A percentile compares a stretch with the other conserved stretches of the same genome.
Evolutionary conservation across 2,113 vertebrate genomes (phyloP).

Genomic region (Mungos mungo): DNA sequence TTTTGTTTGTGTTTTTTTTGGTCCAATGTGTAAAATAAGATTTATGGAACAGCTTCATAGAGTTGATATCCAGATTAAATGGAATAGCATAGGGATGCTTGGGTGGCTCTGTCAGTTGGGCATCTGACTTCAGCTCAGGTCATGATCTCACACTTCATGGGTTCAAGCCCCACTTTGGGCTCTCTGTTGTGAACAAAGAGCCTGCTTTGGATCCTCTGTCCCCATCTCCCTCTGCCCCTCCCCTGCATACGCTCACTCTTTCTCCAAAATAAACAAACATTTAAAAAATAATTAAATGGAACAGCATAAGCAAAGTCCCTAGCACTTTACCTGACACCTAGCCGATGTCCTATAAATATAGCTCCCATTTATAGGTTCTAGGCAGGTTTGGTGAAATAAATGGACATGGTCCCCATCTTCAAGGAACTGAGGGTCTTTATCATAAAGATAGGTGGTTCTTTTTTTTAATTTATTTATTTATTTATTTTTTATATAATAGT

Average conservation of each 20-base stretch:
- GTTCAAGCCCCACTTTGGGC: too few relatives aligned
- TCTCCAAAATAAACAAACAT: too few relatives aligned
- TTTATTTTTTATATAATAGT: too few relatives aligned
- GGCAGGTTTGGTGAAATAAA: neutral
- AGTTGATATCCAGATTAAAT: neutral
- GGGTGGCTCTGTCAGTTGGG: too few relatives aligned
- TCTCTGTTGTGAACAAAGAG: too few relatives aligned
- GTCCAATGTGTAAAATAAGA: neutral
- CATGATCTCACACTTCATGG: too few relatives aligned
- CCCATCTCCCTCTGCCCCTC: too few relatives aligned
- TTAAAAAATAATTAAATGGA: neutral
- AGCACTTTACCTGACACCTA: neutral
- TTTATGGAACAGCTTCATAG: neutral
- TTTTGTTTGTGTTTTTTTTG: constrained; percentile 10
- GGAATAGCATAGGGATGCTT: neutral
- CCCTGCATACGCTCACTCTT: too few relatives aligned
- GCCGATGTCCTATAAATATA: neutral
- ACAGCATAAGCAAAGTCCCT: neutral
- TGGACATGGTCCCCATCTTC: neutral
- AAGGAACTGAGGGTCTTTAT: neutral
- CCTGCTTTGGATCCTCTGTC: too few relatives aligned
- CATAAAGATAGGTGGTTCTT: neutral
- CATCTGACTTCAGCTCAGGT: too few relatives aligned
- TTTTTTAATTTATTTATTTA: neutral
- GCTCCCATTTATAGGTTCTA: neutral